Conservation (phyloP, 2,797 vertebrate species). For the Octomys mimax region DNA sequence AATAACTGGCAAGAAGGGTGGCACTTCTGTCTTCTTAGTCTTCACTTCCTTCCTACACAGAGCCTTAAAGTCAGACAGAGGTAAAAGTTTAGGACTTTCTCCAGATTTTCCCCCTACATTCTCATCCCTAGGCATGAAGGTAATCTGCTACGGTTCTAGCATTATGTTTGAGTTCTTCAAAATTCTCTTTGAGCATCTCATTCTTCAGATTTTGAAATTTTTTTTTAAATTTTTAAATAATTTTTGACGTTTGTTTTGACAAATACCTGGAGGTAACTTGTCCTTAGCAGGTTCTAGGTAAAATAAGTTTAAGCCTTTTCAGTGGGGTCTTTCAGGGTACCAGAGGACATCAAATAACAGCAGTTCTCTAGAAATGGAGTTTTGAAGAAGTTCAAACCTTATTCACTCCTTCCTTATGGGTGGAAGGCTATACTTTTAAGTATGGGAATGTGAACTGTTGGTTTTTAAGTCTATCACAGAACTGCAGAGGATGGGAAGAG, state of each 20-base stretch:
- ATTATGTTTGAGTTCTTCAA: slow-evolving; percentile 44
- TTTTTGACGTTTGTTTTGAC: slow-evolving; percentile 4
- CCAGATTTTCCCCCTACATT: neutral
- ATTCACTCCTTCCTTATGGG: neutral
- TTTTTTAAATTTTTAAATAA: neutral
- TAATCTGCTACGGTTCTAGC: neutral
- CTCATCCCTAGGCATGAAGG: neutral
- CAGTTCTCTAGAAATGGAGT: neutral
- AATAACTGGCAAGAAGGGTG: neutral
- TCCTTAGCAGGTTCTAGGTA: neutral
- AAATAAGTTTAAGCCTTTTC: slow-evolving; percentile 36
- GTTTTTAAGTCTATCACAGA: neutral
- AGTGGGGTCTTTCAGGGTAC: neutral
- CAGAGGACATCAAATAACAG: slow-evolving; percentile 14
- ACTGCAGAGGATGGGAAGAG: neutral
- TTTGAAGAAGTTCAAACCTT: neutral
- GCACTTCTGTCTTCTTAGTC: neutral
- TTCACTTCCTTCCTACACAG: neutral
- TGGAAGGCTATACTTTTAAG: neutral
- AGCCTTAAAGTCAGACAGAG: neutral
- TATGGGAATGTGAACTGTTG: neutral
- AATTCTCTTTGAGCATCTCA: neutral
- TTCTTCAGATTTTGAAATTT: neutral
- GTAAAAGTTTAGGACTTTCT: neutral
- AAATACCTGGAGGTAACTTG: neutral